A percentile compares a stretch with the other conserved stretches of the same genome.
phyloP scores from a whole-genome alignment of 2,797 vertebrate species.

The Gymnothorax javanicus region DNA sequence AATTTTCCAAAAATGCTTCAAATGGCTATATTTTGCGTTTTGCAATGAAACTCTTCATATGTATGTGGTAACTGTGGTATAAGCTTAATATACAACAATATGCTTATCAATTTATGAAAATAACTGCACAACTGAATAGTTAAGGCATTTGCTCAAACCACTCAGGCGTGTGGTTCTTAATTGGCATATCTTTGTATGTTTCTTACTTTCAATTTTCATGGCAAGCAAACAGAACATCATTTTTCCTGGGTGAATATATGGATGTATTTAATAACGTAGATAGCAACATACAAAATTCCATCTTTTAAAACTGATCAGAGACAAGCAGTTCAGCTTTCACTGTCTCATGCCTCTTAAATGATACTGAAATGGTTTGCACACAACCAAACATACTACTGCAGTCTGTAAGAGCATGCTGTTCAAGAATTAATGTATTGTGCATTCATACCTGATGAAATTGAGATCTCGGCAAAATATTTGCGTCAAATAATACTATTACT shows the following conservation, averaged over 20 bases:
- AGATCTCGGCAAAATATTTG: slow-evolving; percentile 39
- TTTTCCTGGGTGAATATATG: background rate
- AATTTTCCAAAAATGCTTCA: no score
- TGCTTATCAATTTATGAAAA: no score
- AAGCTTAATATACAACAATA: no score
- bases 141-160: no score
- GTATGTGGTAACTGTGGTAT: no score
- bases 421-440: slow-evolving; percentile 50
- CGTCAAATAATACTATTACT: slow-evolving; percentile 46
- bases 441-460: slow-evolving; percentile 53
- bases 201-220: background rate
- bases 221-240: background rate
- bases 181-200: background rate
- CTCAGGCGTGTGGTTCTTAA: no score
- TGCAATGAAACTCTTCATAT: no score
- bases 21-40: no score
- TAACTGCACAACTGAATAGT: no score
- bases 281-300: background rate
- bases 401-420: slow-evolving; percentile 67
- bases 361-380: slow-evolving; percentile 55
- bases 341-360: slow-evolving; percentile 41
- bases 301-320: background rate
- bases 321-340: slow-evolving; percentile 4
- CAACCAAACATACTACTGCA: slow-evolving; percentile 48
- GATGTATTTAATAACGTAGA: background rate